phyloP scores from a whole-genome alignment of 2,797 vertebrate species.

The Phylloscopus collybita region DNA sequence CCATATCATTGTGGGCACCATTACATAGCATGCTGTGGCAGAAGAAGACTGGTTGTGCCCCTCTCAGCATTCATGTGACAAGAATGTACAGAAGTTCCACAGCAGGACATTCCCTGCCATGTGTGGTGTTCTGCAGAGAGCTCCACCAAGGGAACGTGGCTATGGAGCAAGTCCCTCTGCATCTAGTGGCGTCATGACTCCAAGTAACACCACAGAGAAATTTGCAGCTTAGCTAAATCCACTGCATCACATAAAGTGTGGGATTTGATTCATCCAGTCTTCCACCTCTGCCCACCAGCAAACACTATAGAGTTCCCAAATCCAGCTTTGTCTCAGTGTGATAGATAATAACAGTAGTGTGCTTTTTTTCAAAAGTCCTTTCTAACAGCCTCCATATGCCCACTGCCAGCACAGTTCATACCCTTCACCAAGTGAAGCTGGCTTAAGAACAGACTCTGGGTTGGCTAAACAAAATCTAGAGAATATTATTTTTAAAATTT shows the following conservation, averaged over 20 bases:
- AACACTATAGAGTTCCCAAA: neutral
- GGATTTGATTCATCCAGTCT: neutral
- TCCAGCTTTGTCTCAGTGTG: neutral
- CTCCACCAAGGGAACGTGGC: neutral
- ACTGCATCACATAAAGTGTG: neutral
- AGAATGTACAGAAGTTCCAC: neutral
- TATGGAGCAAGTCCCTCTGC: neutral
- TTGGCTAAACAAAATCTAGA: too few species aligned
- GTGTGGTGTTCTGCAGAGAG: neutral
- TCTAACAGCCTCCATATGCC: neutral
- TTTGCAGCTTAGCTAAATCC: neutral
- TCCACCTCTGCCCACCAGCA: neutral
- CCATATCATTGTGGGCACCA: neutral
- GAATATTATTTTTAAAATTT: neutral
- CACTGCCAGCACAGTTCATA: neutral
- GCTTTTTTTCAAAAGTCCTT: neutral
- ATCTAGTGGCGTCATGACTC: neutral
- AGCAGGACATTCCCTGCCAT: neutral
- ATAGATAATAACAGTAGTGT: neutral
- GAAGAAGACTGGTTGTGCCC: neutral
- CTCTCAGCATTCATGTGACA: neutral
- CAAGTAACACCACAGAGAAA: neutral
- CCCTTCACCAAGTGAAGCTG: neutral
- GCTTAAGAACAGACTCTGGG: neutral
- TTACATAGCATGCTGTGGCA: neutral